These are phyloP conservation scores for Sminthurinus signatus DNA, from an alignment of 1,140 invertebrate genomes.

Conservation along the genomic window DNA sequence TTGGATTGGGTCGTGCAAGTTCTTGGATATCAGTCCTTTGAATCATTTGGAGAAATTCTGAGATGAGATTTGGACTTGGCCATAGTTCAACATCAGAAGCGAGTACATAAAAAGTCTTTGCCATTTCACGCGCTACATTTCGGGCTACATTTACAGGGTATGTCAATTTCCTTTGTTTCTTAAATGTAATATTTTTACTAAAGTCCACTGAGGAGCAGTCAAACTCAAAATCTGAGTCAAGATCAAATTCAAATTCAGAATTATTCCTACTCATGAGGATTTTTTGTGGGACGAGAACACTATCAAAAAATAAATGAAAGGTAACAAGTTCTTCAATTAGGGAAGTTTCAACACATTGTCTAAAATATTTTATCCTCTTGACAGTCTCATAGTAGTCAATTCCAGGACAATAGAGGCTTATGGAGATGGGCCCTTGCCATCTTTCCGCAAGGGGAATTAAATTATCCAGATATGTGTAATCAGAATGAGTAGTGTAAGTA, in stretches of 20 bases:
- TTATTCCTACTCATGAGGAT: slow-evolving; percentile 30
- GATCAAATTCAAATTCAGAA: not conserved
- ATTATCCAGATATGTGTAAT: slow-evolving; percentile 85
- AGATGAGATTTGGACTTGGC: slow-evolving; percentile 58
- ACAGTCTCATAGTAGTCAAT: slow-evolving; percentile 59
- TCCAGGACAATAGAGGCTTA: slow-evolving; percentile 69
- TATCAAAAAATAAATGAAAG: slow-evolving; percentile 80
- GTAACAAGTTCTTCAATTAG: slow-evolving; percentile 67
- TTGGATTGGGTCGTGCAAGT: slow-evolving; percentile 52
- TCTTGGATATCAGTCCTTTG: slow-evolving; percentile 57
- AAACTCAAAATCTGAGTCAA: too few species aligned
- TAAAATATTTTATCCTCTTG: slow-evolving; percentile 60
- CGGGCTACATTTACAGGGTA: slow-evolving; percentile 84
- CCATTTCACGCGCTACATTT: slow-evolving; percentile 73
- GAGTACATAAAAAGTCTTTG: slow-evolving; percentile 73
- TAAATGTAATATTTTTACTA: slow-evolving; percentile 55
- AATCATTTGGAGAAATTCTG: slow-evolving; percentile 73
- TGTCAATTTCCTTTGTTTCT: slow-evolving; percentile 66
- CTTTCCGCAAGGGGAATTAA: slow-evolving; percentile 68
- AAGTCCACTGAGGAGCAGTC: slow-evolving; percentile 23
- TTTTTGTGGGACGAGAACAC: slow-evolving; percentile 62
- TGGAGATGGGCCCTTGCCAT: slow-evolving; percentile 63
- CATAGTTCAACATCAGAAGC: slow-evolving; percentile 84
- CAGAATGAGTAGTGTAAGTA: slow-evolving; percentile 87
- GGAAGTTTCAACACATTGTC: slow-evolving; percentile 58